Evolutionary conservation across 1,140 invertebrate species (phyloP).

Genomic region (Zeugodacus cucurbitae): DNA sequence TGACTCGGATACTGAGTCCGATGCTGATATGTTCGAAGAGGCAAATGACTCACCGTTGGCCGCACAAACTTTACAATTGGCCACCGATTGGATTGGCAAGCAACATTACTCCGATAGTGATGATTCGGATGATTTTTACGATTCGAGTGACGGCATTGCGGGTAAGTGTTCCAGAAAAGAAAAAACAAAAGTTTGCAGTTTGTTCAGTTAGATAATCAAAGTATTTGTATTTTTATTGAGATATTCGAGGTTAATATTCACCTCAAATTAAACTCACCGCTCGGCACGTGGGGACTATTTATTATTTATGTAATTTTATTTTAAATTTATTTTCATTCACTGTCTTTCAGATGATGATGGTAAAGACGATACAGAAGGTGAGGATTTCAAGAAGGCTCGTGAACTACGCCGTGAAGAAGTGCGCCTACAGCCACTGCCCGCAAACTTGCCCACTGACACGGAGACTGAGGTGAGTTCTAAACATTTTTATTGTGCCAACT

Average conservation of each 20-base stretch:
- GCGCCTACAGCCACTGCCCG: slow-evolving; percentile 72
- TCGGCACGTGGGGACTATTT: too few relatives aligned
- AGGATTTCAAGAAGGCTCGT: slow-evolving; percentile 74
- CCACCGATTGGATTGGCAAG: slow-evolving; percentile 66
- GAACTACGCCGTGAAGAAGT: slow-evolving; percentile 77
- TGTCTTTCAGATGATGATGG: slow-evolving; percentile 45
- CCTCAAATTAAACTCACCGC: too few relatives aligned
- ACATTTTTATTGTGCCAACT: not conserved
- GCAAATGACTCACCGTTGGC: slow-evolving; percentile 65
- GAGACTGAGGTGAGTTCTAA: slow-evolving; percentile 77
- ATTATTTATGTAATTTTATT: too few relatives aligned
- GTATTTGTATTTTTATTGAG: too few relatives aligned
- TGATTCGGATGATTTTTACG: slow-evolving; percentile 61
- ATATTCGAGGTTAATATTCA: too few relatives aligned
- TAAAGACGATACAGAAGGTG: slow-evolving; percentile 76
- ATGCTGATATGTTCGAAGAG: slow-evolving; percentile 64
- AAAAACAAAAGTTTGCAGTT: too few relatives aligned
- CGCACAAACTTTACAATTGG: slow-evolving; percentile 62
- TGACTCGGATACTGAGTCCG: slow-evolving; percentile 59
- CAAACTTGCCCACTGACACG: slow-evolving; percentile 74
- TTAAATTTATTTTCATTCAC: too few relatives aligned
- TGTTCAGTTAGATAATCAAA: too few relatives aligned
- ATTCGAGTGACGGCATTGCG: slow-evolving; percentile 63
- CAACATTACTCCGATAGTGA: slow-evolving; percentile 64
- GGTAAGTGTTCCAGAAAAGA: slow-evolving; percentile 49